A percentile compares a stretch with the other conserved stretches of the same genome.
phyloP scores from a whole-genome alignment of 1,140 invertebrate genomes.

The Cecropterus lyciades region DNA sequence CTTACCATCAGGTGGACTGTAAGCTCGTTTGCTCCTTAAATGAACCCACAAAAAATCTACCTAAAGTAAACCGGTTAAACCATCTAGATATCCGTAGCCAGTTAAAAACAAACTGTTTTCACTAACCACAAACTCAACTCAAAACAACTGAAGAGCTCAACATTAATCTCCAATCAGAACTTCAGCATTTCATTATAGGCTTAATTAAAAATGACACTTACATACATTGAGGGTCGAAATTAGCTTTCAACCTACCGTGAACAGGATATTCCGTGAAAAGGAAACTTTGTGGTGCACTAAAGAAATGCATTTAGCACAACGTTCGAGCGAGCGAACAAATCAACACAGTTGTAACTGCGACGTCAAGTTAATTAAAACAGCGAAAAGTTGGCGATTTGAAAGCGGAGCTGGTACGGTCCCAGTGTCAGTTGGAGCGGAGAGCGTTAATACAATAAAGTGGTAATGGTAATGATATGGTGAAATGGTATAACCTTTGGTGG shows the following conservation, averaged over 20 bases:
- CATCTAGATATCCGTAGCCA: too few species aligned
- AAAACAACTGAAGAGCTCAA: neutral
- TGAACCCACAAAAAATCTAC: too few species aligned
- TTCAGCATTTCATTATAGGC: conserved; percentile 27
- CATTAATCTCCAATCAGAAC: conserved; percentile 3
- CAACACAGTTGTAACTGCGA: conserved; percentile 75
- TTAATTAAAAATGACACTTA: conserved; percentile 40
- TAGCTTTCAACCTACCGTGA: conserved; percentile 8
- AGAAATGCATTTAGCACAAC: conserved; percentile 47
- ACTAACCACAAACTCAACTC: neutral
- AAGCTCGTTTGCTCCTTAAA: too few species aligned
- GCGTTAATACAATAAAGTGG: neutral
- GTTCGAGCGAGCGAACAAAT: conserved; percentile 54
- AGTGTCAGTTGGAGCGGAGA: conserved; percentile 42
- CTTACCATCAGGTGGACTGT: too few species aligned
- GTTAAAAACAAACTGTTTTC: neutral
- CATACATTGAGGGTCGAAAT: conserved; percentile 10
- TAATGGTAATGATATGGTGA: too few species aligned
- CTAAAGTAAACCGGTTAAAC: too few species aligned
- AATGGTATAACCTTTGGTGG: too few species aligned
- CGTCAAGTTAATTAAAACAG: conserved; percentile 82
- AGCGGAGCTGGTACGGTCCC: conserved; percentile 40
- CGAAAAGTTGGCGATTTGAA: conserved; percentile 79
- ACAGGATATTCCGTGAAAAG: neutral
- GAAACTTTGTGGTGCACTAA: conserved; percentile 35